A percentile compares a stretch with the other conserved stretches of the same genome.
These are phyloP conservation scores for Papilio helenus DNA, from an alignment of 1,140 invertebrate species.

Conservation along the genomic window DNA sequence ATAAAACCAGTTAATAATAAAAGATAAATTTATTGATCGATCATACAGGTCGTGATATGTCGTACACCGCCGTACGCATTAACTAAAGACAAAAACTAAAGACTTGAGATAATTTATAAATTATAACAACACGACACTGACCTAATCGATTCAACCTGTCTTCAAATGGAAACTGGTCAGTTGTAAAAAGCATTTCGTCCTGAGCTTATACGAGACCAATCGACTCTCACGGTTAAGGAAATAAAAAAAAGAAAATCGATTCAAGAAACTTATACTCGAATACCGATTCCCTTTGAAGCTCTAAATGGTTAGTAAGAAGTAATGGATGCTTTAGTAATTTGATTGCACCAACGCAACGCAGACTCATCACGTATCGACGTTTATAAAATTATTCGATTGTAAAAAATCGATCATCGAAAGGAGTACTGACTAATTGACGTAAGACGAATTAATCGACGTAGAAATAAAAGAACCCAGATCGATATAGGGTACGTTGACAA, in stretches of 20 bases:
- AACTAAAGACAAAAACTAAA: constrained; percentile 24
- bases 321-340: constrained; percentile 43
- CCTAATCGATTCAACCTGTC: constrained; percentile 16
- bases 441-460: constrained; percentile 58
- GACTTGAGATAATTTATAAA: constrained; percentile 29
- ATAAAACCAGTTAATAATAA: constrained; percentile 7
- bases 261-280: constrained; percentile 29
- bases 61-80: background rate
- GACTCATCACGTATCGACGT: constrained; percentile 46
- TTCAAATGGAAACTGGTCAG: constrained; percentile 35
- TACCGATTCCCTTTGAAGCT: constrained; percentile 16
- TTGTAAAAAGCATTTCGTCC: constrained; percentile 24
- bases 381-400: constrained; percentile 41
- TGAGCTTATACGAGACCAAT: background rate
- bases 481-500: background rate
- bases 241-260: constrained; percentile 27
- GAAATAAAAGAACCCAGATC: constrained; percentile 29
- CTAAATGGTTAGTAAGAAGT: constrained; percentile 27
- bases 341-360: constrained; percentile 45
- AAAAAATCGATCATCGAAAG: constrained; percentile 44
- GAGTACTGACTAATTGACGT: constrained; percentile 50
- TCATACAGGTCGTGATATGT: constrained; percentile 24
- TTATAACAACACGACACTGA: constrained; percentile 19
- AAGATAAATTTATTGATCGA: constrained; percentile 28
- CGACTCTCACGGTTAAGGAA: constrained; percentile 29